phyloP scores from a whole-genome alignment of 2,888 invertebrate species.

The Eilema sororculum region DNA sequence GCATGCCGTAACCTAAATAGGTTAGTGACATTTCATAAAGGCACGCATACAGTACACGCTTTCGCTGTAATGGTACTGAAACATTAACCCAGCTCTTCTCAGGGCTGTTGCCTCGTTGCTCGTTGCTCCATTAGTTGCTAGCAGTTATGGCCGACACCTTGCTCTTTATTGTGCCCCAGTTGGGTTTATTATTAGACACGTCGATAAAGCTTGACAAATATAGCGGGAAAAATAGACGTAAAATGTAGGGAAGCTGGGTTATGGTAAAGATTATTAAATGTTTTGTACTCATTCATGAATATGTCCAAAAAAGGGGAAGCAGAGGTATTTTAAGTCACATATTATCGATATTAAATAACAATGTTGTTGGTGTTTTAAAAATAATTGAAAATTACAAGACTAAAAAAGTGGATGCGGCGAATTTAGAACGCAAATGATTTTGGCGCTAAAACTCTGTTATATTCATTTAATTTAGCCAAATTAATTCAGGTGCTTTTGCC shows the following conservation, averaged over 20 bases:
- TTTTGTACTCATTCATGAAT: too few relatives aligned
- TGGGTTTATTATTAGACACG: slow-evolving; percentile 30
- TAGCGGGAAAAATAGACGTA: not conserved
- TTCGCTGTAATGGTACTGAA: slow-evolving; percentile 28
- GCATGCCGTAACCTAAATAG: slow-evolving; percentile 19
- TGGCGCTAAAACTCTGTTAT: too few relatives aligned
- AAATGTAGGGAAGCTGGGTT: slow-evolving; percentile 11
- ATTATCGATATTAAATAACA: too few relatives aligned
- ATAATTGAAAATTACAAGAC: too few relatives aligned
- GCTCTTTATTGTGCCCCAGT: slow-evolving; percentile 25
- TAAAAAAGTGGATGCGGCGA: too few relatives aligned
- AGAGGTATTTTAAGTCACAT: too few relatives aligned
- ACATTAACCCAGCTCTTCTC: slow-evolving; percentile 20
- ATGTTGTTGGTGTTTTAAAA: too few relatives aligned
- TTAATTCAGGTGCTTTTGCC: too few relatives aligned
- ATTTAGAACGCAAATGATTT: too few relatives aligned
- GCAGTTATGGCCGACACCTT: slow-evolving; percentile 23
- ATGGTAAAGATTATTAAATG: too few relatives aligned
- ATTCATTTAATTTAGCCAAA: too few relatives aligned
- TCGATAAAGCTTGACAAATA: slow-evolving; percentile 25
- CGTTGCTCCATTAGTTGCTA: slow-evolving; percentile 31
- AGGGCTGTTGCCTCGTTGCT: slow-evolving; percentile 5
- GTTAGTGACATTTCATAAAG: slow-evolving; percentile 34
- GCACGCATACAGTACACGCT: slow-evolving; percentile 30
- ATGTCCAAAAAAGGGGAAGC: too few relatives aligned